Evolutionary conservation across 2,113 vertebrate genomes (phyloP).

Genomic region (Micromys minutus): DNA sequence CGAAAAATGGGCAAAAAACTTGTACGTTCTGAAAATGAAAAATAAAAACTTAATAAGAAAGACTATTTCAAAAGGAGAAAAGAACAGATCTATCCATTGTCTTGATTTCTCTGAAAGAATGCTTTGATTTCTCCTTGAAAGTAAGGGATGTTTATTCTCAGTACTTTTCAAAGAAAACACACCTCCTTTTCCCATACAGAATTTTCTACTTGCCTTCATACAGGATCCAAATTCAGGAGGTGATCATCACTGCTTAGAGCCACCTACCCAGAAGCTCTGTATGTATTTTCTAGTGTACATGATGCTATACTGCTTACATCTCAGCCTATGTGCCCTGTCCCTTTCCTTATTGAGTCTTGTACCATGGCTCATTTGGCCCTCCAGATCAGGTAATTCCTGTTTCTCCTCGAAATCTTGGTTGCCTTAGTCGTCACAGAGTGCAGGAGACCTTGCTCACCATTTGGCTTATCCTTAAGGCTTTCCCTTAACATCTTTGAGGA

Average conservation of each 20-base stretch:
- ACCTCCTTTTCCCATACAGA: background rate
- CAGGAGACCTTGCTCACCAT: background rate
- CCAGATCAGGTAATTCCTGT: background rate
- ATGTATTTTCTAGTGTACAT: background rate
- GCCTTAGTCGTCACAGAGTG: background rate
- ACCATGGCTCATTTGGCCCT: background rate
- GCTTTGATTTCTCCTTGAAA: slow-evolving; percentile 62
- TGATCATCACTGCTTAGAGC: background rate
- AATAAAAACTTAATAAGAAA: slow-evolving; percentile 49
- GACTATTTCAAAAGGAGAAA: slow-evolving; percentile 47
- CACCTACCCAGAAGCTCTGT: background rate
- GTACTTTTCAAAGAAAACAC: slow-evolving; percentile 27
- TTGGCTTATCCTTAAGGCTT: slow-evolving; percentile 27
- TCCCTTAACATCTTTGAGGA: slow-evolving; percentile 27
- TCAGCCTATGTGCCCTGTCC: background rate
- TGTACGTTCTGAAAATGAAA: slow-evolving; percentile 50
- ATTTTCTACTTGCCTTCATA: slow-evolving; percentile 19
- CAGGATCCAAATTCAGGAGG: background rate
- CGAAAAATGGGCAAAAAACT: slow-evolving; percentile 43
- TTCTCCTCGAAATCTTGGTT: slow-evolving; percentile 40
- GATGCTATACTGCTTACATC: background rate
- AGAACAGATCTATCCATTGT: slow-evolving; percentile 40
- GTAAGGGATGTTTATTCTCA: slow-evolving; percentile 5
- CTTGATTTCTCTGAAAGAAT: slow-evolving; percentile 55
- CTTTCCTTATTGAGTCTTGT: background rate